Evolutionary conservation across 30 jellyfish, hydroid and myxozoan species (phyloP).

Genomic region (Rhopilema esculentum): DNA sequence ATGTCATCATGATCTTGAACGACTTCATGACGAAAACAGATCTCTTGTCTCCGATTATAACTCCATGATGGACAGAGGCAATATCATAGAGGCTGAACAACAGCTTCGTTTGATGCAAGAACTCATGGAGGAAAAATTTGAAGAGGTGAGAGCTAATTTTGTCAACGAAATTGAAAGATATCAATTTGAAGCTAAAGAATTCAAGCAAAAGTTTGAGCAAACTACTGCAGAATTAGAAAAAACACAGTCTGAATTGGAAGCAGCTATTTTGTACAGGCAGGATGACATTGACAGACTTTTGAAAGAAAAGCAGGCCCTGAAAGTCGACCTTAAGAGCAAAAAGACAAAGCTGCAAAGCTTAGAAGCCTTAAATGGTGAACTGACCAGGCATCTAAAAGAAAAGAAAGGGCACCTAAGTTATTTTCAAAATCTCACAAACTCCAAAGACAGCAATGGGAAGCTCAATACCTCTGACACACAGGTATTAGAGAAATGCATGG

Average conservation of each 20-base stretch:
- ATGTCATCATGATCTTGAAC: neutral
- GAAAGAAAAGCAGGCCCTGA: neutral
- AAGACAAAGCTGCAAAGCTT: neutral
- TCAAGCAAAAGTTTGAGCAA: neutral
- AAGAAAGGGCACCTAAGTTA: neutral
- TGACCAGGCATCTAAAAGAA: neutral
- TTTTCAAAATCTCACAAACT: neutral
- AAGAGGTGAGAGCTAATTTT: neutral
- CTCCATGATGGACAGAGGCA: neutral
- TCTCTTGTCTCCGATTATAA: neutral
- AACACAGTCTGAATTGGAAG: neutral
- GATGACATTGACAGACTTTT: conserved; percentile 5
- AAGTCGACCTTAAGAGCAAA: neutral
- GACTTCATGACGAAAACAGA: neutral
- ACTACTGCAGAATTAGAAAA: neutral
- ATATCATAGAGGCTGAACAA: neutral
- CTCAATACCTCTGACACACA: neutral
- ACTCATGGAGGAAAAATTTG: neutral
- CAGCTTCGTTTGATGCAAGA: neutral
- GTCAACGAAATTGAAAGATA: neutral
- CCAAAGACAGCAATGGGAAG: neutral
- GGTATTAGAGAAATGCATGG: neutral
- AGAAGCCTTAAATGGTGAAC: neutral
- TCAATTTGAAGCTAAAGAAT: neutral
- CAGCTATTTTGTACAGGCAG: neutral